Conservation (phyloP, 2,888 invertebrate genomes). For the Eutolmus rufibarbis region DNA sequence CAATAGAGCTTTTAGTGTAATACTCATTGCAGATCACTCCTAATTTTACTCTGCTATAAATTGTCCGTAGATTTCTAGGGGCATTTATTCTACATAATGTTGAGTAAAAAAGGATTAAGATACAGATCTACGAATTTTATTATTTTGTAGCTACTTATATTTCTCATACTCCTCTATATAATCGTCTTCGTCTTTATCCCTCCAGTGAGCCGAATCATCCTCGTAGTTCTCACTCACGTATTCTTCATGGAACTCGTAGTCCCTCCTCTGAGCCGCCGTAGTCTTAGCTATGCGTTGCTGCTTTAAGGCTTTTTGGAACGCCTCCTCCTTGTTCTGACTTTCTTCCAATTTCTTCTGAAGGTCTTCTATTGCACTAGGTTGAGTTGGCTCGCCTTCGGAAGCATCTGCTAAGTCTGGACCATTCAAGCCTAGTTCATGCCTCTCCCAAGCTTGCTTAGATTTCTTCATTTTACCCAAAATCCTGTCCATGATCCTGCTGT, state of each 20-base stretch:
- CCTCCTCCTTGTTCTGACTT: conserved; percentile 37
- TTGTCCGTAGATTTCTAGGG: too few relatives aligned
- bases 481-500: conserved; percentile 69
- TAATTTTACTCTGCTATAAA: too few relatives aligned
- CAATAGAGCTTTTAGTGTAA: too few relatives aligned
- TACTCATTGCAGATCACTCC: too few relatives aligned
- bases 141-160: not conserved
- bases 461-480: conserved; percentile 66
- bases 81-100: too few relatives aligned
- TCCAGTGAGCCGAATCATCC: not conserved
- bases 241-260: conserved; percentile 42
- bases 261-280: conserved; percentile 53
- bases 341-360: not conserved
- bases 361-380: not conserved
- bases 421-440: conserved; percentile 49
- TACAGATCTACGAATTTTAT: not conserved
- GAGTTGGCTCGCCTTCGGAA: not conserved
- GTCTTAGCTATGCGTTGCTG: conserved; percentile 50
- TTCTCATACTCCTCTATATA: conserved; percentile 53
- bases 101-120: not conserved
- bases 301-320: conserved; percentile 52
- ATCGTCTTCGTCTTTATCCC: conserved; percentile 51
- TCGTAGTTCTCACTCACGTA: not conserved
- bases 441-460: conserved; percentile 66
- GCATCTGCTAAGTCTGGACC: not conserved